Evolutionary conservation across 1,140 invertebrate species (phyloP).

Genomic region (Heterodera schachtii): DNA sequence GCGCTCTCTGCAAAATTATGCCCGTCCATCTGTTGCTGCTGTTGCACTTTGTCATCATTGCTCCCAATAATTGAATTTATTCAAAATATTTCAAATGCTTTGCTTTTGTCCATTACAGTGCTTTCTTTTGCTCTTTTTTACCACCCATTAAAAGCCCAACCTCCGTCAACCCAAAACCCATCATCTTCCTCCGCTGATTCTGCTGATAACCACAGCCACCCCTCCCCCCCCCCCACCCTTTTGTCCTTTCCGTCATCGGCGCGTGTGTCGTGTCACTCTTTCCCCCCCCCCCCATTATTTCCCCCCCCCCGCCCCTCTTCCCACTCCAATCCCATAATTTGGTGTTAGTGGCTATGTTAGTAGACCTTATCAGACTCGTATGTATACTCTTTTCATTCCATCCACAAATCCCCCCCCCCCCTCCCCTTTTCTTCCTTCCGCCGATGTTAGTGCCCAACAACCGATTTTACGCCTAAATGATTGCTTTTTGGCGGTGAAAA

Average conservation of each 20-base stretch:
- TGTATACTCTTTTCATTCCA: background rate
- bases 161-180: background rate
- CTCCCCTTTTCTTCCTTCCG: background rate
- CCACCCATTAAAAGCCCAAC: background rate
- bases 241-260: no score
- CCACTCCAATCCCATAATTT: background rate
- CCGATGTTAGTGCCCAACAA: background rate
- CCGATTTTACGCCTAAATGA: constrained; percentile 14
- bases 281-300: background rate
- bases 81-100: no score
- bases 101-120: no score
- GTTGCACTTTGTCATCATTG: background rate
- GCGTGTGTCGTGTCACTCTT: background rate
- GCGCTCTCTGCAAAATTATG: background rate
- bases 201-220: background rate
- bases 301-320: background rate
- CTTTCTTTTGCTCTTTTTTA: no score
- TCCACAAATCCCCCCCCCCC: background rate
- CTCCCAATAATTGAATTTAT: no score
- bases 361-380: background rate
- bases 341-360: background rate
- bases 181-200: no score
- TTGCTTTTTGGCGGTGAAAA: background rate
- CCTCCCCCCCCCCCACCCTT: no score
- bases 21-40: background rate